Evolutionary conservation across 2,888 invertebrate genomes (phyloP).

Genomic region (Microdon myrmicae): DNA sequence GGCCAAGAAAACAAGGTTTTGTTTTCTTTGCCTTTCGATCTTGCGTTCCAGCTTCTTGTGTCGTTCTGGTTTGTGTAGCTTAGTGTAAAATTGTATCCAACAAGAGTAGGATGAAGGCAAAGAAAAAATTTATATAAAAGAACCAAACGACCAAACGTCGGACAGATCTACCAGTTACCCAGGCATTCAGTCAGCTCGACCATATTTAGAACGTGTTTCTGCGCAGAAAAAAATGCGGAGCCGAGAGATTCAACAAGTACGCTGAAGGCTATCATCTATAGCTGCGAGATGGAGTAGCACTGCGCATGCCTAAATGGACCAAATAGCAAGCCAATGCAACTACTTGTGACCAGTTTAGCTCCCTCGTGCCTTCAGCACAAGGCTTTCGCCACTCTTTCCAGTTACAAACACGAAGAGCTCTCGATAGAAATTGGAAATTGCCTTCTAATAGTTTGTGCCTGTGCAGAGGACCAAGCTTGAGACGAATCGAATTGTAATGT

Average conservation of each 20-base stretch:
- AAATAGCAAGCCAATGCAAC: background rate
- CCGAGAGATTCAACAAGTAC: constrained; percentile 20
- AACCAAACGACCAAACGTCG: constrained; percentile 21
- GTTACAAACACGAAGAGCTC: constrained; percentile 15
- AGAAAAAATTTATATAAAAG: constrained; percentile 14
- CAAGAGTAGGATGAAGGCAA: no score
- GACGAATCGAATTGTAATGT: no score
- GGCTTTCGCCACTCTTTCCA: no score
- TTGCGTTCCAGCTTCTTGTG: no score
- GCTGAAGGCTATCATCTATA: constrained; percentile 25
- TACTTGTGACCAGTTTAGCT: constrained; percentile 12
- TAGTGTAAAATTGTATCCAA: no score
- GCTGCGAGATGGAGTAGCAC: background rate
- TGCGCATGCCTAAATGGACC: constrained; percentile 30
- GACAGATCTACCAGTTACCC: constrained; percentile 10
- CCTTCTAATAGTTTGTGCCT: no score
- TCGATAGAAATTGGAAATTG: constrained; percentile 11
- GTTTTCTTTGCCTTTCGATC: no score
- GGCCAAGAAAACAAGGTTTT: constrained; percentile 33
- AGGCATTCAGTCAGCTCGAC: constrained; percentile 18
- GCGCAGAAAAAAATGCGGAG: background rate
- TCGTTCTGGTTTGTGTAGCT: no score
- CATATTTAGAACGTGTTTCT: constrained; percentile 18
- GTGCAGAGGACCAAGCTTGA: constrained; percentile 2
- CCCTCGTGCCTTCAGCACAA: no score